Conservation (phyloP, 1,140 invertebrate genomes). For the Orchestia grillus region DNA sequence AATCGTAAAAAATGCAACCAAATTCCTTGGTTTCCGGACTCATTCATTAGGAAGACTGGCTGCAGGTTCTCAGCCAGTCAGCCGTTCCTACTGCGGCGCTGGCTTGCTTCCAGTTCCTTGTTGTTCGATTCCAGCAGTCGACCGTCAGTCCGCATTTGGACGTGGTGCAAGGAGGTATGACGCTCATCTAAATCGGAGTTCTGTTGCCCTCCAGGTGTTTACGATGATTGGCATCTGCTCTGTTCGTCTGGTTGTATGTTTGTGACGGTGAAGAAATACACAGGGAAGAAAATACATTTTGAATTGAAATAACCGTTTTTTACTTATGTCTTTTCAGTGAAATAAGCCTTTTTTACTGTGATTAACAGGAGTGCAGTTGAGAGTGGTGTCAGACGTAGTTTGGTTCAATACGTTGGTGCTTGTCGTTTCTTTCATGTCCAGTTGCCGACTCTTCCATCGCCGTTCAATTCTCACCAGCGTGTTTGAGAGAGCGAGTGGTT, state of each 20-base stretch:
- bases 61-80: constrained; percentile 5
- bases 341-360: not conserved
- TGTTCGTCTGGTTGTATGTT: not conserved
- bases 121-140: constrained; percentile 34
- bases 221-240: not conserved
- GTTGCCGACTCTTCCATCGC: not conserved
- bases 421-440: not conserved
- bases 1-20: not conserved
- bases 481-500: not conserved
- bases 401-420: constrained; percentile 19
- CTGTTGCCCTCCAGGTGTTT: constrained; percentile 22
- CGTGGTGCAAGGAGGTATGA: not conserved
- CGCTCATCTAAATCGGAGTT: not conserved
- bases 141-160: constrained; percentile 32
- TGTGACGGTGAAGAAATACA: not conserved
- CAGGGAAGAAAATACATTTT: not conserved
- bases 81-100: not conserved
- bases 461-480: not conserved
- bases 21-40: not conserved
- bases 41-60: not conserved
- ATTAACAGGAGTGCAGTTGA: not conserved
- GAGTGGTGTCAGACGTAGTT: not conserved
- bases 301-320: not conserved
- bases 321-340: not conserved
- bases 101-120: constrained; percentile 26